Conservation (phyloP, 1,140 invertebrate species). For the Micrasema longulum region DNA sequence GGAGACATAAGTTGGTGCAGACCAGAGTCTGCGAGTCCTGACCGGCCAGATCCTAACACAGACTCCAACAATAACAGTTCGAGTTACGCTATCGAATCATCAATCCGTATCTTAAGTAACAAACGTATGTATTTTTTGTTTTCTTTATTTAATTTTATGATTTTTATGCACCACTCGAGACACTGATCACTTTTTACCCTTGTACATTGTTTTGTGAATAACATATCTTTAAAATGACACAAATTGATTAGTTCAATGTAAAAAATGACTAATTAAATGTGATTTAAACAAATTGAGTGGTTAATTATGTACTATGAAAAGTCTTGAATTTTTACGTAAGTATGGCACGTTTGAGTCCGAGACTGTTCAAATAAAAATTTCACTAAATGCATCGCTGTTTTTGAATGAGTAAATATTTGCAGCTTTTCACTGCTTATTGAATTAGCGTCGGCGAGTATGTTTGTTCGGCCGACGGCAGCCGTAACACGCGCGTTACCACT, state of each 20-base stretch:
- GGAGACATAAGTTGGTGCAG: slow-evolving; percentile 25
- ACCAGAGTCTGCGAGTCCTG: not conserved
- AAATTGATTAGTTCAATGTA: too few relatives aligned
- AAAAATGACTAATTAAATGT: too few relatives aligned
- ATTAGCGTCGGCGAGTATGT: slow-evolving; percentile 16
- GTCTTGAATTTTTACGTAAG: too few relatives aligned
- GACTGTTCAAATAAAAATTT: not conserved
- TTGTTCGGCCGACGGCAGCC: not conserved
- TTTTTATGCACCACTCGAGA: too few relatives aligned
- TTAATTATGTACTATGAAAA: too few relatives aligned
- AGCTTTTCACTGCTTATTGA: slow-evolving; percentile 22
- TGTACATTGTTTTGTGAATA: too few relatives aligned
- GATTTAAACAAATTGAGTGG: too few relatives aligned
- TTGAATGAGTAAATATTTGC: not conserved
- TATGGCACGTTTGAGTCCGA: too few relatives aligned
- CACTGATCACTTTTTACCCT: too few relatives aligned
- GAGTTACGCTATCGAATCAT: slow-evolving; percentile 30
- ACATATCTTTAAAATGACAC: too few relatives aligned
- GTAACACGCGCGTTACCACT: not conserved
- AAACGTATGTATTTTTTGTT: slow-evolving; percentile 53
- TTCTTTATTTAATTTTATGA: slow-evolving; percentile 40
- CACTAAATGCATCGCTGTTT: not conserved
- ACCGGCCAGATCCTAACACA: not conserved
- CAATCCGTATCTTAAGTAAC: slow-evolving; percentile 33
- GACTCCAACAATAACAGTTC: slow-evolving; percentile 53